Percentiles rank a stretch among this genome's conserved stretches.
phyloP scores from a whole-genome alignment of 2,113 vertebrate species.

The Pithys albifrons region DNA sequence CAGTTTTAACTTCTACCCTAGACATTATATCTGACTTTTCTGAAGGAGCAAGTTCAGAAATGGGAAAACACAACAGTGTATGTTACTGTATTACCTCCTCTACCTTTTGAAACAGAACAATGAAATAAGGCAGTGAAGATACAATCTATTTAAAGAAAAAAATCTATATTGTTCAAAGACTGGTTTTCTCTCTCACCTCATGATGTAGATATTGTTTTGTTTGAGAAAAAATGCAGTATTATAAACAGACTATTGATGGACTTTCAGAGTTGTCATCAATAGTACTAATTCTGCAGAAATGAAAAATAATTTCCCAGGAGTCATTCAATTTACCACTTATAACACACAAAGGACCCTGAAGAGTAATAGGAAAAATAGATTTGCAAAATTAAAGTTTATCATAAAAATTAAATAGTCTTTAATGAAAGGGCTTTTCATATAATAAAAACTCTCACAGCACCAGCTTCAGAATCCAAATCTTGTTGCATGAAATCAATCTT shows the following conservation, averaged over 20 bases:
- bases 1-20: not conserved
- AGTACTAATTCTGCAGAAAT: conserved; percentile 17
- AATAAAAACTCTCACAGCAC: not conserved
- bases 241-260: not conserved
- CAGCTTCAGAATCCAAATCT: not conserved
- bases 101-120: not conserved
- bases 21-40: not conserved
- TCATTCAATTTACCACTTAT: not conserved
- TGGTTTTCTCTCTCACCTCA: not conserved
- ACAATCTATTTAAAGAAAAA: not conserved
- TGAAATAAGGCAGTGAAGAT: not conserved
- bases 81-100: not conserved
- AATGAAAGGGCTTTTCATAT: not conserved
- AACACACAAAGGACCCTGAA: not conserved
- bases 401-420: not conserved
- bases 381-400: not conserved
- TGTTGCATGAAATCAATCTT: not conserved
- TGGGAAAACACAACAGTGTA: not conserved
- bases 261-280: not conserved
- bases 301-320: conserved; percentile 1
- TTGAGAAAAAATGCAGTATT: not conserved
- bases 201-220: not conserved
- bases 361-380: not conserved
- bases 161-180: not conserved
- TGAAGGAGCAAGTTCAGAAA: not conserved